Evolutionary conservation across 2,888 invertebrate species (phyloP), one percentile per base, ranked within the genome.

Genomic region (Nebria salina): DNA sequence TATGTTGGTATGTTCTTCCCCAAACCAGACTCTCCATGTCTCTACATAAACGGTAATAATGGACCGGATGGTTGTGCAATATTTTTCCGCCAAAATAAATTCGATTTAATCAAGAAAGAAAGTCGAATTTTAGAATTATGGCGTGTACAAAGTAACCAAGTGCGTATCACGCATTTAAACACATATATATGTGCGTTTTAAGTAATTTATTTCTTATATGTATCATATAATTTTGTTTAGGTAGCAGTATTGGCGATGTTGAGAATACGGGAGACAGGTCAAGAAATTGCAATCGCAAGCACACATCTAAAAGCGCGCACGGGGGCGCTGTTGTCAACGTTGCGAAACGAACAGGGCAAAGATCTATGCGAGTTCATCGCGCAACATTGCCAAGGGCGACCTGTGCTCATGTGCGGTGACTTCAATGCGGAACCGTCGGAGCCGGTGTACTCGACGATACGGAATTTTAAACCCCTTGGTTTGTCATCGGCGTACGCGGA

Each of bases 41-140:
- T 94, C 72, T 94, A 94, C 85, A 91, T 94, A 72, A 90, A 91
- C 82, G 92, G 93, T 83, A 94, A 94, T 86, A 93, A 93, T 85
- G 95, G 95, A 0, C 94, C 95, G 0, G 95, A 95, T 87, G 95
- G 95, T 8, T 95, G 95, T 87, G 95, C 95, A 42, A 90, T 95
- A 76, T 95, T 95, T 87, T 95, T 92, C 87, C 90, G 92, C 83
- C 90, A 90, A 75, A 90, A 91, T 83, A 92, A 92, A 87, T 92
- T 94, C 84, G 91, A 93, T 80, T 87, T 94, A 76, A 85, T 93
- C 26, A 89, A 90, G 82, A 90, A 90, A 41, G 91, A 92, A 79
- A 92, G 91, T 0, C 90, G 92, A 82, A 90, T 93, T 75, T 89
- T 94, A 70, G 93, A 94, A 88, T 93, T 94, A n/a, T 94, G 93